Base-by-base conservation (phyloP, 2,113 vertebrate genomes). In the Chaetodon trifascialis region DNA sequence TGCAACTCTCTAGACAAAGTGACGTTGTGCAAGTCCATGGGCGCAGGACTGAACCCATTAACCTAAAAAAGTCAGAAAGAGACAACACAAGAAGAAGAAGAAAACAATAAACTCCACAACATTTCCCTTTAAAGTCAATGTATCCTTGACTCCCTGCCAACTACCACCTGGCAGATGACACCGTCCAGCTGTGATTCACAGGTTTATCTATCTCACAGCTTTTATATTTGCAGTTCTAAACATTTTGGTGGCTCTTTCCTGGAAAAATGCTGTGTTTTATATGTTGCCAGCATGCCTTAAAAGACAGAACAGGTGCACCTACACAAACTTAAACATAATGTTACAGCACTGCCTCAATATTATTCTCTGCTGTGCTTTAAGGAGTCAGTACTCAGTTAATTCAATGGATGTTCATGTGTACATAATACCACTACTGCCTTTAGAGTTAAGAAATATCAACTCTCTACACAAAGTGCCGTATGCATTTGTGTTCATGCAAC, bases 1-100 rank as follows among this genome's bases (percentile, higher is more conserved):
- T 99, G 98, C 72, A 98, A 90, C 88, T 99, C 98, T 85, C 96
- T 95, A 38, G 98, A 99, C 55, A 99, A 95, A 10, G 95, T 92
- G 30, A 99, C 96, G 49, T 97, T 98, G 56, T 96, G 96, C 78
- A 99, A 94, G 82, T 99, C 97, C 70, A 96, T 89, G 5, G 97
- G 97, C 11, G 93, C 74, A 0, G 98, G 98, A 79, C 65, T 96
- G 90, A 97, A 99, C 49, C 96, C 96, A 84, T 96, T 96, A 58
- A 94, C 95, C 96, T 98, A 83, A n/a, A 79, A 30, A 71, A 85
- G 84, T 34, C 49, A 83, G 42, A 71, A 44, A 76, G 7, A 62
- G 17, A 19, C 16, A 65, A 46, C 9, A n/a, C 2, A 60, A 58
- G 47, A 30, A 30, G 21, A 52, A 47, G 9, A 42, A 42, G 2